Evolutionary conservation across 2,113 vertebrate species (phyloP), one percentile per base, ranked within the genome.

Genomic region (Leucosticte australis): DNA sequence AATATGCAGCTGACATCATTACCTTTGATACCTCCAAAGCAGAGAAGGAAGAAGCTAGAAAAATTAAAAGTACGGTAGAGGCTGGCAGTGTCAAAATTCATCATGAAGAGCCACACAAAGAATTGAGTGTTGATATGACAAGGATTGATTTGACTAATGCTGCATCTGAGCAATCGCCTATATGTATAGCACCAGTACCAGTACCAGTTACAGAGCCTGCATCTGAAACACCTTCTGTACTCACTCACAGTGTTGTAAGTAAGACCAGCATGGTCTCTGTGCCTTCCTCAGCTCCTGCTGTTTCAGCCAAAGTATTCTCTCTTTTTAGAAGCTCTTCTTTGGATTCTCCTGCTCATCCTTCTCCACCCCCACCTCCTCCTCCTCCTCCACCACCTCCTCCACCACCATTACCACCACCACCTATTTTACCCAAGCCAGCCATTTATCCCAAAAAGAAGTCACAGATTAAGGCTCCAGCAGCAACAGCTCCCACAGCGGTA

Each of bases 371-470:
- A 0, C 96, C 95, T 4, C 97, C 97, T 21, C 95, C 97, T 21
- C 95, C 96, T 15, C 95, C 96, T 7, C 97, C 96, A 3, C 97
- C 98, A 10, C 97, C 98, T 31, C 98, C 98, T 18, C 98, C 97
- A 47, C 97, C 98, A 60, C 98, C 98, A 41, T 96, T 98, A 42
- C 96, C 98, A 56, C 98, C 97, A 86, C 97, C 97, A 88, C 97
- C 97, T 71, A 96, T 95, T 89, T 96, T 97, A 95, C 97, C 98
- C 55, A 99, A 98, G 80, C 97, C 98, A 96, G 49, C 96, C 68
- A 42, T 98, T 96, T 99, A 99, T 97, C 97, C 98, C 73, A 99
- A 98, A 97, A 99, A 96, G 96, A 98, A 96, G 60, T 13, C 96
- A 68, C 95, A 97, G 41, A 91, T 98, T 96, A 97, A 98, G 71